Conservation (phyloP, 2,113 vertebrate species). For the Sapayoa aenigma region DNA sequence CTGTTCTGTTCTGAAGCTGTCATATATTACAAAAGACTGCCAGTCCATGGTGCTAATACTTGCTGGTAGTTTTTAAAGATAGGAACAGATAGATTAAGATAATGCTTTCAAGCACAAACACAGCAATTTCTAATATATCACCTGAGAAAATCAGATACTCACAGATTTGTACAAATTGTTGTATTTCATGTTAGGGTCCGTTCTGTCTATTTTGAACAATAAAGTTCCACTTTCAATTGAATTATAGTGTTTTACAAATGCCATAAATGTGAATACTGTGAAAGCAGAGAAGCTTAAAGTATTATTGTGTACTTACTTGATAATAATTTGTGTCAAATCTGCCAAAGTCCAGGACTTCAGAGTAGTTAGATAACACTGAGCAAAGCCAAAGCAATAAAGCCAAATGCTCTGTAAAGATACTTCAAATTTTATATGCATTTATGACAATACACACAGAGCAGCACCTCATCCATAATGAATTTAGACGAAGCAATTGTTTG, state of each 20-base stretch:
- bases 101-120: neutral
- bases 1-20: neutral
- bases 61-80: neutral
- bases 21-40: neutral
- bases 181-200: neutral
- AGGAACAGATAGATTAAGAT: neutral
- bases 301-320: neutral
- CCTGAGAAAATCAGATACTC: neutral
- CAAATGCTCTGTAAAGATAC: neutral
- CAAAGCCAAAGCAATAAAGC: constrained; percentile 1
- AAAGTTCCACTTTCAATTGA: neutral
- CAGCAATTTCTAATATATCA: neutral
- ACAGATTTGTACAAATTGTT: neutral
- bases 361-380: neutral
- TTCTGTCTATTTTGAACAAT: neutral
- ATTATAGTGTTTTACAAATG: neutral
- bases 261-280: neutral
- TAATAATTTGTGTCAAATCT: neutral
- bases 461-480: neutral
- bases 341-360: neutral
- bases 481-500: neutral
- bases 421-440: constrained; percentile 24
- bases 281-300: constrained; percentile 13
- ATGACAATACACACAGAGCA: neutral
- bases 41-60: neutral